Evolutionary conservation across 2,797 vertebrate genomes (phyloP).

Genomic region (Smutsia temminckii): DNA sequence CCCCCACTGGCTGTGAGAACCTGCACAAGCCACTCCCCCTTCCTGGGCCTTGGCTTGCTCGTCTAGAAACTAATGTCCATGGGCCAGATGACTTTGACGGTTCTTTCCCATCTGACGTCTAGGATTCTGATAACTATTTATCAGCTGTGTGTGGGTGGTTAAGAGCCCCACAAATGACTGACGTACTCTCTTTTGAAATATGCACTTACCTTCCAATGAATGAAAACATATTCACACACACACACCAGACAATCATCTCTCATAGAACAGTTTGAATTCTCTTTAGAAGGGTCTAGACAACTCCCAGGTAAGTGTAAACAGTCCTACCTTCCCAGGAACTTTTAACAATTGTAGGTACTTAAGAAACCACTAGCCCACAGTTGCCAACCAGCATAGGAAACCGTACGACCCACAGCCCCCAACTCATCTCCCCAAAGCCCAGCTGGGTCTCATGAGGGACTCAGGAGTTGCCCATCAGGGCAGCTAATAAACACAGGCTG

Average conservation of each 20-base stretch:
- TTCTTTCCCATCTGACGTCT: background rate
- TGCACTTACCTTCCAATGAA: background rate
- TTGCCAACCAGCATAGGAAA: background rate
- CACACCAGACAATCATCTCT: background rate
- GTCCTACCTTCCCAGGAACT: background rate
- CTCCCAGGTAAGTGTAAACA: background rate
- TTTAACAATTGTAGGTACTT: background rate
- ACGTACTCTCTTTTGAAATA: background rate
- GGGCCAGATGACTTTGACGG: background rate
- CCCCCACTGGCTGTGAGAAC: background rate
- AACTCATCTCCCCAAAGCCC: background rate
- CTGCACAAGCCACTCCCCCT: background rate
- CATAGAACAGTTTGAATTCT: background rate
- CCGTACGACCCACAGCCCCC: accelerated
- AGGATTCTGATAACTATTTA: background rate
- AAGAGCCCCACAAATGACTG: background rate
- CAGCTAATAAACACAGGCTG: background rate
- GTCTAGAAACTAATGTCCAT: background rate
- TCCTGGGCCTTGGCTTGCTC: background rate
- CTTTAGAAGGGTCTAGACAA: background rate
- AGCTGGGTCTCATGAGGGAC: background rate
- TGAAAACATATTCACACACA: background rate
- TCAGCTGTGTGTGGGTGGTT: background rate
- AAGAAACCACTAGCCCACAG: background rate
- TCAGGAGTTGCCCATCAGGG: background rate